These are phyloP conservation scores for Proterorhinus semilunaris DNA, from an alignment of 2,113 vertebrate genomes.

Conservation along the genomic window DNA sequence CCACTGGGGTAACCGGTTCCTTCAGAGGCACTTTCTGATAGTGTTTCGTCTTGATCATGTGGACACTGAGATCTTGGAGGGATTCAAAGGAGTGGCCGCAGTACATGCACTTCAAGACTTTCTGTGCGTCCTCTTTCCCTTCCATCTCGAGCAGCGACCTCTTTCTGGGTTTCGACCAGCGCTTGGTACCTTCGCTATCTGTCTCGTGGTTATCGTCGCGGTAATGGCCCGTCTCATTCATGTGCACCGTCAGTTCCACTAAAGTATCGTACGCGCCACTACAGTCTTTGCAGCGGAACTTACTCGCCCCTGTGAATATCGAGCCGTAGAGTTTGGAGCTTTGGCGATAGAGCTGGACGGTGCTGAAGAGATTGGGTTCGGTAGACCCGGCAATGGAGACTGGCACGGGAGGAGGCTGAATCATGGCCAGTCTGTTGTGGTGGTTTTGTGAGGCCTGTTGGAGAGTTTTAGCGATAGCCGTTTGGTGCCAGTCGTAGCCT, in stretches of 20 bases:
- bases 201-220: constrained; percentile 98
- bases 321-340: constrained; percentile 98
- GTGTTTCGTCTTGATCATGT: constrained; percentile 99
- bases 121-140: constrained; percentile 97
- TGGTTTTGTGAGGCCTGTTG: constrained; percentile 94
- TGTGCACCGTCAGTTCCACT: constrained; percentile 96
- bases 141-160: constrained; percentile 98
- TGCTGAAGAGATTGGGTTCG: constrained; percentile 96
- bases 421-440: constrained; percentile 55
- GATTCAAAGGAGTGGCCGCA: constrained; percentile 99
- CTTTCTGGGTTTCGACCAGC: constrained; percentile 98
- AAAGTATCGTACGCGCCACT: constrained; percentile 96
- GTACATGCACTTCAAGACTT: constrained; percentile 99
- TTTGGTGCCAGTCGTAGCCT: constrained; percentile 98
- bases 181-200: constrained; percentile 88
- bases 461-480: constrained; percentile 93
- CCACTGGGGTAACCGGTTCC: constrained; percentile 95
- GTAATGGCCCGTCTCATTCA: constrained; percentile 98
- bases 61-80: constrained; percentile 97
- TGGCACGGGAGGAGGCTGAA: constrained; percentile 55
- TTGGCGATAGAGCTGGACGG: constrained; percentile 96
- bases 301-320: constrained; percentile 98
- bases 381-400: constrained; percentile 41
- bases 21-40: constrained; percentile 99
- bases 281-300: constrained; percentile 98